Percentiles rank a stretch among this genome's conserved stretches.
These are phyloP conservation scores for Cranoglanis bouderius DNA, from an alignment of 2,113 vertebrate species.

Conservation along the genomic window DNA sequence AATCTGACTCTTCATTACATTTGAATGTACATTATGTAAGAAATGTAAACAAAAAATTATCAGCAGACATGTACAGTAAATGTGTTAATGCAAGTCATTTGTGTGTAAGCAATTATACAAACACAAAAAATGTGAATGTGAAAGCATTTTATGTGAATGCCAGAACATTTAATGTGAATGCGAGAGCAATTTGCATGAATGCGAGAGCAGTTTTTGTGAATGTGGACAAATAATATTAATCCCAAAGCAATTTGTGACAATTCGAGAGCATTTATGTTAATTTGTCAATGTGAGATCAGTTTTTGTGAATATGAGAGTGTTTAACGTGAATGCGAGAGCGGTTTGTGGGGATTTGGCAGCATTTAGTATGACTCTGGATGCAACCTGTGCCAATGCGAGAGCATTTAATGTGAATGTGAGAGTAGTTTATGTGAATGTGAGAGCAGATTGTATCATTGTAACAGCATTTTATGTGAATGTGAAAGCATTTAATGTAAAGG, in stretches of 20 bases:
- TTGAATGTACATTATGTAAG: not conserved
- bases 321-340: not conserved
- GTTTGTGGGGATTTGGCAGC: not conserved
- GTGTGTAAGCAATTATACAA: not conserved
- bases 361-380: not conserved
- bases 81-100: not conserved
- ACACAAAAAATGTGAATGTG: not conserved
- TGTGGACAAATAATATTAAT: not conserved
- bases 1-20: not conserved
- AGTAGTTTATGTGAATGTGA: not conserved
- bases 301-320: not conserved
- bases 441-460: not conserved
- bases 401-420: not conserved
- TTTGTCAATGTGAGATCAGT: not conserved
- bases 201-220: not conserved
- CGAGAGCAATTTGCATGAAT: not conserved
- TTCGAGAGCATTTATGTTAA: not conserved
- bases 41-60: no score
- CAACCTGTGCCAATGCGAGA: not conserved
- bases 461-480: not conserved
- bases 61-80: no score
- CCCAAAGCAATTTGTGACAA: not conserved
- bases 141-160: not conserved
- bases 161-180: not conserved
- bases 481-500: not conserved